These are phyloP conservation scores for Monoplex corrugatus DNA, from an alignment of 2,888 invertebrate genomes.

Conservation along the genomic window DNA sequence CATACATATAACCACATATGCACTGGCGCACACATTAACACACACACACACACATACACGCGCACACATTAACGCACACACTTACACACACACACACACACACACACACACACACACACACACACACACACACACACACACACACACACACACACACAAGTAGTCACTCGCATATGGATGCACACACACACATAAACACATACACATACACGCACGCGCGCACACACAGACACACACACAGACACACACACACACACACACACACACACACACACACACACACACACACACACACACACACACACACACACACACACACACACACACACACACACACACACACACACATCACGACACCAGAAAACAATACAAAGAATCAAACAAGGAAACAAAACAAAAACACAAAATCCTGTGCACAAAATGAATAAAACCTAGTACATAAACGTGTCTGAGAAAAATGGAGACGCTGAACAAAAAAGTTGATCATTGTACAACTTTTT, in stretches of 20 bases:
- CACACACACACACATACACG: background rate
- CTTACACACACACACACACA: background rate
- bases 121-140: background rate
- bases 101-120: background rate
- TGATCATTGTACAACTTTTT: too few relatives aligned
- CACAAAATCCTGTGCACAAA: too few relatives aligned
- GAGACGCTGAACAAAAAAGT: too few relatives aligned
- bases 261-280: conserved; percentile 1
- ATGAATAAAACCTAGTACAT: too few relatives aligned
- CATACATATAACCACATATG: too few relatives aligned
- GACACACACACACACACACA: background rate
- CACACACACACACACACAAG: background rate
- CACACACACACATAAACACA: background rate
- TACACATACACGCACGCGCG: background rate
- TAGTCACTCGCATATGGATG: background rate
- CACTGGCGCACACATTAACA: too few relatives aligned
- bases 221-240: background rate
- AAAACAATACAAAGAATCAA: too few relatives aligned
- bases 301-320: too few relatives aligned
- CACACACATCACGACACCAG: background rate
- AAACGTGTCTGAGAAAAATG: too few relatives aligned
- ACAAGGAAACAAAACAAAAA: too few relatives aligned
- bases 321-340: too few relatives aligned
- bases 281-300: conserved; percentile 1
- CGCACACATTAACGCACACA: background rate